phyloP scores from a whole-genome alignment of 2,797 vertebrate species.

The Echeneis naucrates region DNA sequence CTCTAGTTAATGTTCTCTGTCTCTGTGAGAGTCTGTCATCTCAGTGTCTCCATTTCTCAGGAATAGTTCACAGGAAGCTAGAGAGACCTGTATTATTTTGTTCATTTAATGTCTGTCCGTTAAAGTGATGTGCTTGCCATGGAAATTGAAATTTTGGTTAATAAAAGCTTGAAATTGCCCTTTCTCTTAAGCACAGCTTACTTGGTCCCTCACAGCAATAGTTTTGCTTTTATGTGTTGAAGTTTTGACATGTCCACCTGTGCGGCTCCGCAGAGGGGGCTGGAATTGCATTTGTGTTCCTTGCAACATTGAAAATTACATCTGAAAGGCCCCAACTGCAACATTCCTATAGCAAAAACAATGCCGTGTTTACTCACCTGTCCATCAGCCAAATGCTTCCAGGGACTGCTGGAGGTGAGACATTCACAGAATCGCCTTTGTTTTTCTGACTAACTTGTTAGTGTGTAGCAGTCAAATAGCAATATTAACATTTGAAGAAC shows the following conservation, averaged over 20 bases:
- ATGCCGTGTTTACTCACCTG: neutral
- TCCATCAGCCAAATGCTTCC: neutral
- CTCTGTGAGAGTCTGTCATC: neutral
- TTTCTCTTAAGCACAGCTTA: neutral
- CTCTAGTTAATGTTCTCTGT: neutral
- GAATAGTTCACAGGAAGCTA: neutral
- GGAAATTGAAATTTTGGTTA: neutral
- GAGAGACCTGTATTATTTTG: neutral
- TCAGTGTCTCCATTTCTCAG: neutral
- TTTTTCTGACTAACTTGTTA: neutral
- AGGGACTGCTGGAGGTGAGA: neutral
- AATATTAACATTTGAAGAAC: neutral
- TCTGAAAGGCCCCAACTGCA: slow-evolving; percentile 3
- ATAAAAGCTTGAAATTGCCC: neutral
- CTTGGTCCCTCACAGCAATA: neutral
- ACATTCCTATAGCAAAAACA: neutral
- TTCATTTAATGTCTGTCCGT: neutral
- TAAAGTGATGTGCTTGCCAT: neutral
- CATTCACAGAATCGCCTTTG: neutral
- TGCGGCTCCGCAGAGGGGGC: neutral
- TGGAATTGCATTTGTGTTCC: neutral
- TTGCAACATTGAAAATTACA: neutral
- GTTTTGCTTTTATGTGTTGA: slow-evolving; percentile 1
- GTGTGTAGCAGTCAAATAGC: neutral
- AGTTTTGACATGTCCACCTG: neutral